phyloP scores from a whole-genome alignment of 2,888 invertebrate species.

The Ptilodon capucinus region DNA sequence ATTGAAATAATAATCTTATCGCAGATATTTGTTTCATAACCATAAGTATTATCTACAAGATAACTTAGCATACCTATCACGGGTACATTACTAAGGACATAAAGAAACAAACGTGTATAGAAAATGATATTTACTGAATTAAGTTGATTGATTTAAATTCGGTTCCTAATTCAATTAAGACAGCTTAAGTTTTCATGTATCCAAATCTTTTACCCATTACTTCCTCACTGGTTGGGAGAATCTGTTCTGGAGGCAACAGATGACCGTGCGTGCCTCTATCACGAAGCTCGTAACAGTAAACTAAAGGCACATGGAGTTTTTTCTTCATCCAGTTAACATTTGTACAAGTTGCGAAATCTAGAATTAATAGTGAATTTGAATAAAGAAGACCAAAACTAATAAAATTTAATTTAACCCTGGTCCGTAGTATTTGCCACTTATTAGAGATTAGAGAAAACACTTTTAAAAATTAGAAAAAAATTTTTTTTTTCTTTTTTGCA shows the following conservation, averaged over 20 bases:
- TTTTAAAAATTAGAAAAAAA: no score
- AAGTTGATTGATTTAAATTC: no score
- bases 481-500: no score
- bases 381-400: background rate
- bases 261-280: conserved; percentile 87
- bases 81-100: no score
- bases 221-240: conserved; percentile 84
- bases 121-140: no score
- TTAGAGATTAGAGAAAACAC: no score
- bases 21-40: no score
- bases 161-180: no score
- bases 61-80: no score
- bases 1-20: no score
- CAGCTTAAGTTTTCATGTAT: conserved; percentile 44
- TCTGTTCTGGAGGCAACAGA: conserved; percentile 86
- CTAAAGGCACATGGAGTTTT: conserved; percentile 82
- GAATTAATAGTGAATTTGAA: conserved; percentile 8
- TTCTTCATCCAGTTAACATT: conserved; percentile 91
- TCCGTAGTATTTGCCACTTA: conserved; percentile 77
- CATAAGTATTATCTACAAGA: no score
- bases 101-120: no score
- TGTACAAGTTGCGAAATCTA: conserved; percentile 85
- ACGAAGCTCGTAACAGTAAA: conserved; percentile 87
- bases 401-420: background rate
- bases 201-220: conserved; percentile 74